These are phyloP conservation scores for Nettapus auritus DNA, from an alignment of 2,113 vertebrate genomes.

Conservation along the genomic window DNA sequence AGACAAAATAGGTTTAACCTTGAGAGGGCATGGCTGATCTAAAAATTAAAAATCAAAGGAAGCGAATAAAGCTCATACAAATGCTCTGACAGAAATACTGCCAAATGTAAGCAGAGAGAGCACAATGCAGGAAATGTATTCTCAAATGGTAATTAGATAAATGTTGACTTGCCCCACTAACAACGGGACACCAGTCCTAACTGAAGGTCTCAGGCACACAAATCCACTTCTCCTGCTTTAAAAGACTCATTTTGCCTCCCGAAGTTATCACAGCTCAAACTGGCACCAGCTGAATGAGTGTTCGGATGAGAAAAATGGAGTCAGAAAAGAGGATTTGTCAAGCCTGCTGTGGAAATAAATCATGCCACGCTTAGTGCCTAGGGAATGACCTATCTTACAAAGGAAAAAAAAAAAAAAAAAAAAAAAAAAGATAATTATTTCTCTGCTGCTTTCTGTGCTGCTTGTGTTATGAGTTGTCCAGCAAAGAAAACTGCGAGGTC, in stretches of 20 bases:
- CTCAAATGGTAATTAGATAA: not conserved
- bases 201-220: not conserved
- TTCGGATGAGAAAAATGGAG: not conserved
- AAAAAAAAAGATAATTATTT: not conserved
- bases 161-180: not conserved
- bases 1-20: slow-evolving; percentile 34
- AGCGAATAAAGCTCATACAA: not conserved
- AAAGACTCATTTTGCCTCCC: not conserved
- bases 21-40: not conserved
- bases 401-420: not conserved
- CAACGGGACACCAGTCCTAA: not conserved
- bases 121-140: not conserved
- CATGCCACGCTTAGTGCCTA: fast-evolving
- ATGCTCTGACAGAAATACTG: not conserved
- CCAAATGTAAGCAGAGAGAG: not conserved
- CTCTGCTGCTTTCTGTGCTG: not conserved
- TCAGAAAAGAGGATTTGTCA: not conserved
- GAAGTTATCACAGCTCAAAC: not conserved
- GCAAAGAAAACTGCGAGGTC: not conserved
- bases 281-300: not conserved
- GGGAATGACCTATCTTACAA: not conserved
- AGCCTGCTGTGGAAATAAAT: not conserved
- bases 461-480: fast-evolving
- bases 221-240: not conserved
- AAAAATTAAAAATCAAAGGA: slow-evolving; percentile 31